phyloP scores from a whole-genome alignment of 2,113 vertebrate species.

The Chaenocephalus aceratus region DNA sequence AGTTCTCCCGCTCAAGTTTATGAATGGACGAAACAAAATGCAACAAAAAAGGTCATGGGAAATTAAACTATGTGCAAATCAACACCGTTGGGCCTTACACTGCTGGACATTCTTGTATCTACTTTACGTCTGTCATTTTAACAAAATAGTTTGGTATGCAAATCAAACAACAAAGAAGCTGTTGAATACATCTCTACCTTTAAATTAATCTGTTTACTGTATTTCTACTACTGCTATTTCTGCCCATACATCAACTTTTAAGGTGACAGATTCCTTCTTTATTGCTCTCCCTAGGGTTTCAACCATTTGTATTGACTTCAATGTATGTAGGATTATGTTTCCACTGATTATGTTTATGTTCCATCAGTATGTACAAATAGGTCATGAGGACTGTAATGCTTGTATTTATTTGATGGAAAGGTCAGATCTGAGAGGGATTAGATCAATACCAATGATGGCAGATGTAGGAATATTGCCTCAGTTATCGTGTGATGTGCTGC shows the following conservation, averaged over 20 bases:
- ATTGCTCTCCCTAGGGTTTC: neutral
- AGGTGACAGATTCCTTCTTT: neutral
- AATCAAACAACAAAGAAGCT: neutral
- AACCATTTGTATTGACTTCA: neutral
- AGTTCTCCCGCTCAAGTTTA: neutral
- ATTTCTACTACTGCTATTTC: neutral
- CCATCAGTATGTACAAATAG: constrained; percentile 46
- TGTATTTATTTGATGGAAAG: constrained; percentile 42
- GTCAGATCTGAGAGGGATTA: constrained; percentile 40
- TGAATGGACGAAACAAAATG: neutral
- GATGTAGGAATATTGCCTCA: constrained; percentile 40
- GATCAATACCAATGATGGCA: constrained; percentile 57
- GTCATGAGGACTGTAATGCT: constrained; percentile 24
- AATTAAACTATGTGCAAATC: constrained; percentile 13
- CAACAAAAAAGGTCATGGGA: neutral
- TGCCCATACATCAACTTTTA: neutral
- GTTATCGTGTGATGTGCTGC: constrained; percentile 39
- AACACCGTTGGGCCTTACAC: neutral
- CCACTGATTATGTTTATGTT: constrained; percentile 12
- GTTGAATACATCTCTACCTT: neutral
- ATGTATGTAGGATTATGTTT: constrained; percentile 1
- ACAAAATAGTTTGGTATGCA: neutral
- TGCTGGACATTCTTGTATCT: neutral
- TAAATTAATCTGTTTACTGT: neutral
- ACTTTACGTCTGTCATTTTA: neutral